Conservation (phyloP, 1,140 invertebrate genomes). For the Pseudomyrmex pallidus region DNA sequence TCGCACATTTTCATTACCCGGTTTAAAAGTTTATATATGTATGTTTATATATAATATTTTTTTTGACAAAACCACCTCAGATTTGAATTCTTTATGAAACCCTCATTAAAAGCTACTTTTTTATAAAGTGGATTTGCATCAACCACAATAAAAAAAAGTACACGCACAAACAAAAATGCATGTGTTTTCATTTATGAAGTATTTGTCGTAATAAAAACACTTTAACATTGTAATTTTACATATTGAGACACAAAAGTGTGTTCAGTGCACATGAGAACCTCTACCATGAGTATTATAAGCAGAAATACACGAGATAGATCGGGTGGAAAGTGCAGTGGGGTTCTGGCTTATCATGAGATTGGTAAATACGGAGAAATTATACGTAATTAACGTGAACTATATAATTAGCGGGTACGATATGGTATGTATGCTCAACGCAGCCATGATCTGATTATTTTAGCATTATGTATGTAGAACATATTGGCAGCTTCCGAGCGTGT, state of each 20-base stretch:
- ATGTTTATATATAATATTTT: no score
- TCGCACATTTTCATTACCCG: neutral
- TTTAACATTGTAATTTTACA: neutral
- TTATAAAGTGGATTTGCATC: no score
- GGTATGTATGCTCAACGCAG: constrained; percentile 31
- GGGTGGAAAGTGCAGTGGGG: constrained; percentile 19
- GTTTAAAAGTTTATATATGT: neutral
- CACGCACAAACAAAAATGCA: neutral
- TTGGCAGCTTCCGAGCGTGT: constrained; percentile 14
- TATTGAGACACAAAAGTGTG: neutral
- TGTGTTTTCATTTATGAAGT: no score
- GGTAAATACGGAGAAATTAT: constrained; percentile 59
- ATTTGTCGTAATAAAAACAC: neutral
- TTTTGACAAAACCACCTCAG: no score
- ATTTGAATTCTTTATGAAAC: no score
- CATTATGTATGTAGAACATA: constrained; percentile 40
- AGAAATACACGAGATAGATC: constrained; percentile 31
- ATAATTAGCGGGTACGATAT: constrained; percentile 53
- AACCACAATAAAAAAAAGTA: neutral
- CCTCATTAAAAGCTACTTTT: no score
- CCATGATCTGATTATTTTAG: constrained; percentile 59
- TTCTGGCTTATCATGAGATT: constrained; percentile 49
- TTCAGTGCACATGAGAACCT: constrained; percentile 22
- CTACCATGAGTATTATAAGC: constrained; percentile 34
- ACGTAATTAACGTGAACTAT: constrained; percentile 53